Percentiles rank a stretch among this genome's conserved stretches.
Evolutionary conservation across 2,888 invertebrate species (phyloP).

Genomic region (Octonoba sinensis): DNA sequence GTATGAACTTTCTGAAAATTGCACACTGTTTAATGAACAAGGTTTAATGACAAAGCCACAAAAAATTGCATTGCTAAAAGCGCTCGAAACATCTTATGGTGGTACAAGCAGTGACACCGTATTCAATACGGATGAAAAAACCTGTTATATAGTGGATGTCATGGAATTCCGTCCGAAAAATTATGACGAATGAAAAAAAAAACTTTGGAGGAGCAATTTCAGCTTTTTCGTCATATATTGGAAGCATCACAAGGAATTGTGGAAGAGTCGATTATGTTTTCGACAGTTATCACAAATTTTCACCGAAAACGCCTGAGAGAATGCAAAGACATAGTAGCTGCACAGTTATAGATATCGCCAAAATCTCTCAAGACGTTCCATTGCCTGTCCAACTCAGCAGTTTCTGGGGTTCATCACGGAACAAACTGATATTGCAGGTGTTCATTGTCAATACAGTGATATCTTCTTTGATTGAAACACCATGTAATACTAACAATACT

Average conservation of each 20-base stretch:
- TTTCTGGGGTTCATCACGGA: neutral
- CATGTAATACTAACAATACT: neutral
- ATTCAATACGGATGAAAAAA: neutral
- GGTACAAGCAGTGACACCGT: neutral
- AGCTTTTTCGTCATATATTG: neutral
- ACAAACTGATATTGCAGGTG: neutral
- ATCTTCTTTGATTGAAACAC: neutral
- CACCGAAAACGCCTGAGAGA: too few species aligned
- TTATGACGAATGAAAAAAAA: neutral
- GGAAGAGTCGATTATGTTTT: too few species aligned
- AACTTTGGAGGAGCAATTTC: neutral
- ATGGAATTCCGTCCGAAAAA: neutral
- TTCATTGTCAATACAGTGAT: neutral
- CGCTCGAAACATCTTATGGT: too few species aligned
- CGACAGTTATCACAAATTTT: too few species aligned
- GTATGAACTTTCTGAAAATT: neutral
- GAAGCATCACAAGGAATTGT: too few species aligned
- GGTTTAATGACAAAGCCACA: neutral
- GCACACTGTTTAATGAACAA: neutral
- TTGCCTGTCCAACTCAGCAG: conserved; percentile 1
- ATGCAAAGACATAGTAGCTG: too few species aligned
- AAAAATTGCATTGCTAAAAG: neutral
- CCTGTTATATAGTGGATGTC: neutral
- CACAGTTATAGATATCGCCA: too few species aligned
- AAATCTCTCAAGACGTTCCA: too few species aligned